Conservation (phyloP, 2,113 vertebrate genomes). For the Cyprinodon brontotheroides region DNA sequence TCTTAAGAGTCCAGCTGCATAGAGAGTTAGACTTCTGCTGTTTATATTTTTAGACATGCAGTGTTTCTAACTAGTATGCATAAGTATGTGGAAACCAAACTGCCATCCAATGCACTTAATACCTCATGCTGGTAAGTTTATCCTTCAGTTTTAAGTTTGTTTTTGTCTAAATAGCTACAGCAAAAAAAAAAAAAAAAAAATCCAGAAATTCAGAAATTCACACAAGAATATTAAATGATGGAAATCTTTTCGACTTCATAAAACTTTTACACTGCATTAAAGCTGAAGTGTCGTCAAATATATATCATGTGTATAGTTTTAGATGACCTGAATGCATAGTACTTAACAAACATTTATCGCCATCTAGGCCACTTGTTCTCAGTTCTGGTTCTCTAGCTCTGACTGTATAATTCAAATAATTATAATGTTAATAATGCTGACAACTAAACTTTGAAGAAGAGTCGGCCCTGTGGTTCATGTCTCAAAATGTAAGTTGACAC, state of each 20-base stretch:
- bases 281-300: no score
- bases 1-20: constrained; percentile 7
- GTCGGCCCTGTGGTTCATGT: no score
- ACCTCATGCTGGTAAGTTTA: not conserved
- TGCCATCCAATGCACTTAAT: not conserved
- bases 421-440: no score
- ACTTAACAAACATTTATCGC: no score
- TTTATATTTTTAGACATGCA: not conserved
- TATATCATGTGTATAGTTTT: no score
- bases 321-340: no score
- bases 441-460: no score
- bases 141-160: not conserved
- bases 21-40: not conserved
- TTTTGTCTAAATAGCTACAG: not conserved
- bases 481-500: no score
- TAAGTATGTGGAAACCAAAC: not conserved
- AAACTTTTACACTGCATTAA: no score
- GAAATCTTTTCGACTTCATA: not conserved
- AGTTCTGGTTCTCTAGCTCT: no score
- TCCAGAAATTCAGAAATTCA: not conserved
- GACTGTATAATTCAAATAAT: no score
- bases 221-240: not conserved
- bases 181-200: not conserved
- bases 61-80: not conserved
- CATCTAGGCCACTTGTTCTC: no score